Evolutionary conservation across 2,113 vertebrate species (phyloP).

Genomic region (Peromyscus maniculatus): DNA sequence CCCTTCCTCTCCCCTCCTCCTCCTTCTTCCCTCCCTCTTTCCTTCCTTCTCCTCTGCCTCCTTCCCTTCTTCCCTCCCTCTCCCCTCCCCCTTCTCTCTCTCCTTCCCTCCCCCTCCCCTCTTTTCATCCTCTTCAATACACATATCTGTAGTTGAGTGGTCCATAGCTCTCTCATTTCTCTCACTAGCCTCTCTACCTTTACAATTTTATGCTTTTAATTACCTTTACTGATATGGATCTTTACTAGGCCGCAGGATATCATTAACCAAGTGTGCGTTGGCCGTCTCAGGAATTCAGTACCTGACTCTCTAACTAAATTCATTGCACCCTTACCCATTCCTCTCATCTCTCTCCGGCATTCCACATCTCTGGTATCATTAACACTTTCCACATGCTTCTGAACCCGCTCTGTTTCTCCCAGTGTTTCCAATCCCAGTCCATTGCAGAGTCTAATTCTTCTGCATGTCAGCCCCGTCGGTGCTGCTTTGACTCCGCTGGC

Average conservation of each 20-base stretch:
- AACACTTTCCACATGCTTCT: conserved; percentile 13
- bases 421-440: background rate
- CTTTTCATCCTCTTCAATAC: background rate
- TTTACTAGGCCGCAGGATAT: background rate
- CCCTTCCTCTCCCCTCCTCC: too few species aligned
- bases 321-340: background rate
- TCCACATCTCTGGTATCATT: background rate
- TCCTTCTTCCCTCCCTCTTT: background rate
- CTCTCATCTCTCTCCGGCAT: background rate
- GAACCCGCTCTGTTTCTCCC: background rate
- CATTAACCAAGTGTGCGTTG: background rate
- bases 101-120: too few species aligned
- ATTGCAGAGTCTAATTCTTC: conserved; percentile 18
- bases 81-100: too few species aligned
- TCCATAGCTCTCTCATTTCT: background rate
- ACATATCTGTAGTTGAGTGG: background rate
- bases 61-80: too few species aligned
- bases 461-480: background rate
- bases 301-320: background rate
- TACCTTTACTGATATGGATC: background rate
- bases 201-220: conserved; percentile 11
- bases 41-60: background rate
- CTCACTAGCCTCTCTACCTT: background rate
- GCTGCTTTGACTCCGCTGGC: background rate
- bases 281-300: background rate